Conservation (phyloP, 23 tunicate genomes). For the Styela plicata region DNA sequence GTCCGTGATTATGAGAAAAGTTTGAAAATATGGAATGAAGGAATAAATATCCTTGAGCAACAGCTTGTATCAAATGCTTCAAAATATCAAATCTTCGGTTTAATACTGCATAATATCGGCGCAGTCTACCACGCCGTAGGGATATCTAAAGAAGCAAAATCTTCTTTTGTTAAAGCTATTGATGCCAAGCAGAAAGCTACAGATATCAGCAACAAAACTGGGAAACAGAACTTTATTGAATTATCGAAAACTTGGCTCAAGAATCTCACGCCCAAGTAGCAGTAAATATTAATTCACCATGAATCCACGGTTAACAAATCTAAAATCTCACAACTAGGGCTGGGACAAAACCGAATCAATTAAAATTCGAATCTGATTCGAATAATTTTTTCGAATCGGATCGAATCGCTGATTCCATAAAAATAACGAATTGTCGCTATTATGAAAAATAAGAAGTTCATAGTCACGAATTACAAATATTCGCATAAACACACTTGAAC, state of each 20-base stretch:
- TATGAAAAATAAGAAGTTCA: no score
- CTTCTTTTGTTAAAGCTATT: neutral
- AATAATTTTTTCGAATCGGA: no score
- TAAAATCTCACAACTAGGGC: no score
- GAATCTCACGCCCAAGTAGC: neutral
- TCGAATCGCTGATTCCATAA: no score
- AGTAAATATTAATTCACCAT: no score
- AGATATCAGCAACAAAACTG: neutral
- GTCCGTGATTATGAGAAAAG: neutral
- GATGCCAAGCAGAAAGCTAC: neutral
- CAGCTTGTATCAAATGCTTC: neutral
- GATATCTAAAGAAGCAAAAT: neutral
- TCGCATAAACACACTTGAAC: no score
- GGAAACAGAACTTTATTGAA: neutral
- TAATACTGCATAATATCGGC: constrained; percentile 10
- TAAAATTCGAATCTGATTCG: no score
- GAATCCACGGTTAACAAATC: no score
- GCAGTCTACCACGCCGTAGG: neutral
- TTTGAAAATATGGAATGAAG: neutral
- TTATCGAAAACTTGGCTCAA: neutral
- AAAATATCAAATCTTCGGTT: constrained; percentile 2
- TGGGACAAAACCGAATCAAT: no score
- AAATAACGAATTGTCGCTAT: no score
- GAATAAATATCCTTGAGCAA: neutral
- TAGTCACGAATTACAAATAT: no score